These are phyloP conservation scores for Scaptomyza reducta DNA, from an alignment of 2,888 invertebrate genomes.

Conservation along the genomic window DNA sequence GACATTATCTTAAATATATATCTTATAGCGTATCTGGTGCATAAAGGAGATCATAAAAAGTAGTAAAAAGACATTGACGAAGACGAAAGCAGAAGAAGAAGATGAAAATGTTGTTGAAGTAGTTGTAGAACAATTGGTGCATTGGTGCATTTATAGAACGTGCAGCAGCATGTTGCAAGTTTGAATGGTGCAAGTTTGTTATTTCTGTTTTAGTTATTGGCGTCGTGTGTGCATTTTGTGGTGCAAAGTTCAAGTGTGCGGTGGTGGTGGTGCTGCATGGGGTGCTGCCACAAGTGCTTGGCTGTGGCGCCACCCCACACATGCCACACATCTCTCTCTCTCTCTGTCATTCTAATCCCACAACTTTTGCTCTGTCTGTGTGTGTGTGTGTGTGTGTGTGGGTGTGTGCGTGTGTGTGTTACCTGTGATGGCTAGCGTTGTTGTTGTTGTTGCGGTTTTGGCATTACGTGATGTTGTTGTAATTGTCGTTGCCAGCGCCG, in stretches of 20 bases:
- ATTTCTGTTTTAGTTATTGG: slow-evolving; percentile 42
- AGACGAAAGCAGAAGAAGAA: neutral
- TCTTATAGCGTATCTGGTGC: slow-evolving; percentile 12
- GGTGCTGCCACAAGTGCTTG: slow-evolving; percentile 6
- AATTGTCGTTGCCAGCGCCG: slow-evolving; percentile 68
- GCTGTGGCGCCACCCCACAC: slow-evolving; percentile 1
- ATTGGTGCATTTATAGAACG: slow-evolving; percentile 42
- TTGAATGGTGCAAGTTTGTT: slow-evolving; percentile 30
- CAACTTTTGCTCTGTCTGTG: neutral
- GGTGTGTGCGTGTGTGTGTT: slow-evolving; percentile 38
- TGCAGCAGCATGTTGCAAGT: slow-evolving; percentile 28
- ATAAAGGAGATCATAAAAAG: slow-evolving; percentile 1
- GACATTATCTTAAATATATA: neutral
- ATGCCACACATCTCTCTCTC: slow-evolving; percentile 16
- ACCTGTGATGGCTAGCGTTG: slow-evolving; percentile 76
- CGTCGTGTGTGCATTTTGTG: slow-evolving; percentile 58
- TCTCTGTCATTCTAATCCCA: slow-evolving; percentile 11
- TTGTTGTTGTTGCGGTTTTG: slow-evolving; percentile 72
- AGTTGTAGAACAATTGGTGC: slow-evolving; percentile 41
- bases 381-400: neutral
- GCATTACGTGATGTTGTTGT: slow-evolving; percentile 76
- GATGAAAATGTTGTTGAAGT: neutral
- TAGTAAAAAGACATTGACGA: neutral
- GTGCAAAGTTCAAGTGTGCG: slow-evolving; percentile 60
- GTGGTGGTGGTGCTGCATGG: slow-evolving; percentile 8